Conservation (phyloP, 1,140 invertebrate genomes). For the Papilio machaon region DNA sequence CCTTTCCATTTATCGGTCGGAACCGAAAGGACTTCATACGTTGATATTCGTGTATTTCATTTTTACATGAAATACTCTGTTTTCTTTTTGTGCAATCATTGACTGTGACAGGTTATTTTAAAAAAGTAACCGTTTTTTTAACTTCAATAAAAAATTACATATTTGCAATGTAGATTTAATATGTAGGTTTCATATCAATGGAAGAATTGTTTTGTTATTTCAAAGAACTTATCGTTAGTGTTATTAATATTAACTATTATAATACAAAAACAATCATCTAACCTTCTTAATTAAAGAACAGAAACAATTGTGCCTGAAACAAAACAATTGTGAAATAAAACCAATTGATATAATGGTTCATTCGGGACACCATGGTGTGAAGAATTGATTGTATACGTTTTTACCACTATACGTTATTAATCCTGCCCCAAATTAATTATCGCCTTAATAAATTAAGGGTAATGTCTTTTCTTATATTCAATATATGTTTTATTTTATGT, state of each 20-base stretch:
- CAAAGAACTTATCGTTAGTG: neutral
- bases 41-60: constrained; percentile 29
- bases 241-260: neutral
- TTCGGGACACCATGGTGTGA: neutral
- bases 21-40: constrained; percentile 26
- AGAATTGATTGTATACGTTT: neutral
- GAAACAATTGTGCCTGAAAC: neutral
- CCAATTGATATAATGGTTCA: constrained; percentile 6
- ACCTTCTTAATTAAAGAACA: neutral
- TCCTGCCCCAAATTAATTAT: constrained; percentile 16
- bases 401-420: constrained; percentile 25
- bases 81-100: neutral
- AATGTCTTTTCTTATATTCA: neutral
- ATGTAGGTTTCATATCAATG: no score
- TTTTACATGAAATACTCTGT: constrained; percentile 5
- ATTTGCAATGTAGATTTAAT: no score
- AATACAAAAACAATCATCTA: neutral
- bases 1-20: constrained; percentile 36
- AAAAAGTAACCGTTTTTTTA: no score
- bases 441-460: constrained; percentile 21
- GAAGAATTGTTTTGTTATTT: no score
- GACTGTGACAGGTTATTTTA: neutral
- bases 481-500: neutral
- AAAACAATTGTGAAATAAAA: neutral
- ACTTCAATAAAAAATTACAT: neutral